Base-by-base conservation (phyloP, 2,797 vertebrate species). In the Protonibea diacanthus region DNA sequence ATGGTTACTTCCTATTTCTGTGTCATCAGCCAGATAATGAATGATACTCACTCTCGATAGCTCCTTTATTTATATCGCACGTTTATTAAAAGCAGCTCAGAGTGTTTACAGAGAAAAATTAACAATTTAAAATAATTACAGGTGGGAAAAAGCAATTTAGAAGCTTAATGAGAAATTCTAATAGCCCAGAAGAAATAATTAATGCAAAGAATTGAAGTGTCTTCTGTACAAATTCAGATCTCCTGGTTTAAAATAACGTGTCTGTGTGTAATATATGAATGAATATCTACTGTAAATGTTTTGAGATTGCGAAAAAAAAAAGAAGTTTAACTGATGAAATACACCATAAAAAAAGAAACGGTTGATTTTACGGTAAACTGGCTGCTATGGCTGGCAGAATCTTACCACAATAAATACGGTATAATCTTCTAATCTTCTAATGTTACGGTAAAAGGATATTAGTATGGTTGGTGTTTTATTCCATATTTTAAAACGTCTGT, bases 1-100 rank as follows among this genome's bases (percentile, higher is more conserved):
- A 48, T 5, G 0, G 5, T 58, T 1, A 4, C 62, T 83, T 84
- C 82, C 73, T 47, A 20, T 53, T 21, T 71, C 60, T 78, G 40
- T 56, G 10, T 53, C 58, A 76, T 80, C 52, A 49, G 49, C 78
- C 68, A 70, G 10, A 20, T 10, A 18, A 56, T n/a, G 6, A 61
- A 85, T 83, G 13, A 38, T 38, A 27, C 11, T 69, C 17, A 21
- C 6, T 61, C 9, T 48, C 18, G 27, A 17, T 58, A 33, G 20
- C 18, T n/a, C 17, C 11, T 68, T 56, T 40, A 23, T 48, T 59
- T 12, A 6, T 61, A 1, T 0, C 27, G 21, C 23, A 23, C 5
- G 0, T 44, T 9, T 13, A 42, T 55, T 14, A 25, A 13, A 15
- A n/a, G 38, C 12, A 38, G 40, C 42, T 60, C 0, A 6, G 9